These are phyloP conservation scores for Pollimyrus isidori DNA, from an alignment of 2,113 vertebrate species.

Conservation along the genomic window DNA sequence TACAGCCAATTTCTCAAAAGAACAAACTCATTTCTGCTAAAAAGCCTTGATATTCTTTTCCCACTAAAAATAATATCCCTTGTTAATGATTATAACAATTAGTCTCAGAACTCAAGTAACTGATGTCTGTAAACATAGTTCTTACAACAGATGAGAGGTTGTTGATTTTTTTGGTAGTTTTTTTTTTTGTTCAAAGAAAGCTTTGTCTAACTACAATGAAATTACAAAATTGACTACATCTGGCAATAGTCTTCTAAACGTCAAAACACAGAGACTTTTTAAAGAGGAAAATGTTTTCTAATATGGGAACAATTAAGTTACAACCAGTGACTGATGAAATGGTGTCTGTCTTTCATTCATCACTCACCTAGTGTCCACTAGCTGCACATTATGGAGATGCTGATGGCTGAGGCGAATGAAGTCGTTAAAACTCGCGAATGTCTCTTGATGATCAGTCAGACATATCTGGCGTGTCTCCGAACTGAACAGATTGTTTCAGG, in stretches of 20 bases:
- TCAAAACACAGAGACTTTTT: slow-evolving; percentile 50
- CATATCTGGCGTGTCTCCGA: neutral
- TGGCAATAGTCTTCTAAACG: slow-evolving; percentile 50
- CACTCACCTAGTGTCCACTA: neutral
- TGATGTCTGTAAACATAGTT: slow-evolving; percentile 15
- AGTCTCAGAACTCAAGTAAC: neutral
- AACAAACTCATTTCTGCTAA: neutral
- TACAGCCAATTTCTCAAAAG: neutral
- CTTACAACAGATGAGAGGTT: neutral
- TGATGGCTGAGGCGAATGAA: neutral
- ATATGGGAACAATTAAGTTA: slow-evolving; percentile 65
- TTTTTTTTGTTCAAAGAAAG: neutral
- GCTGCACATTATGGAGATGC: neutral
- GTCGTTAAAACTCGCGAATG: neutral
- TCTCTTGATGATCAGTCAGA: neutral
- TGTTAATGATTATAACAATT: neutral
- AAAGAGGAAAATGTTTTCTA: slow-evolving; percentile 42
- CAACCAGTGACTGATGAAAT: slow-evolving; percentile 1
- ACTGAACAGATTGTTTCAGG: neutral
- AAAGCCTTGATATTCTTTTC: neutral
- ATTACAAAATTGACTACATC: slow-evolving; percentile 55
- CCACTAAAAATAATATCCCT: slow-evolving; percentile 1
- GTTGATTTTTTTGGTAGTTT: neutral
- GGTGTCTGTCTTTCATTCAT: neutral
- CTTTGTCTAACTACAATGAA: slow-evolving; percentile 48